Base-by-base conservation (phyloP, 1,140 invertebrate species). In the Drosophila chauvacae region DNA sequence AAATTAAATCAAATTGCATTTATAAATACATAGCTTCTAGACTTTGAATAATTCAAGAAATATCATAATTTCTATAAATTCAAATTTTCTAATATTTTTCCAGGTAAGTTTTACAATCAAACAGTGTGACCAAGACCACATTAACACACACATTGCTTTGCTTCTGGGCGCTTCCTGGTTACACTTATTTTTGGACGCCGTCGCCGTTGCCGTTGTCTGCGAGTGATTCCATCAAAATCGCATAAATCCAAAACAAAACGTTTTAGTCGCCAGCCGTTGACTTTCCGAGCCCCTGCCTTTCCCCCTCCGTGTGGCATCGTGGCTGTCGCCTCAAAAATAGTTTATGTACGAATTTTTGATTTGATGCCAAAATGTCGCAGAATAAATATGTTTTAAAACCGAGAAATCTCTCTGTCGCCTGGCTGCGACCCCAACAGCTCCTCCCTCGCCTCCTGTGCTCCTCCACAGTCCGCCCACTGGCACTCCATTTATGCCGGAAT, bases 271-370 rank as follows among this genome's bases (percentile, higher is more conserved):
- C 82, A 69, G 84, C 57, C 83, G 45, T 61, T 78, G 69, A 51
- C 75, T 78, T 55, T 16, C 30, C 51, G 18, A 10, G 13, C 55
- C 50, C 56, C 28, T 6, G 28, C 28, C n/a, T 6, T 28, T 23
- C 9, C 20, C 35, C 18, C 44, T 5, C n/a, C n/a, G 44, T 45
- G 42, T 44, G 11, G 10, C 42, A 20, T 45, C 57, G 16, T 45
- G 39, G 51, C 30, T 45, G 65, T 55, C 71, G 76, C 80, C 73
- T 77, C 85, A 80, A 84, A 88, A 88, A 88, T 88, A 88, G 84
- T 88, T 88, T 90, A 88, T 88, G 81, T 80, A 84, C 65, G 75
- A 71, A 88, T 88, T 88, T 88, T 88, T 88, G 84, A 88, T 88
- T 80, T 90, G 72, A 88, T 90, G 84, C 85, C 84, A 88, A 88